phyloP scores from a whole-genome alignment of 37 sponge, comb jelly and placozoan species.

The Agelas oroides region DNA sequence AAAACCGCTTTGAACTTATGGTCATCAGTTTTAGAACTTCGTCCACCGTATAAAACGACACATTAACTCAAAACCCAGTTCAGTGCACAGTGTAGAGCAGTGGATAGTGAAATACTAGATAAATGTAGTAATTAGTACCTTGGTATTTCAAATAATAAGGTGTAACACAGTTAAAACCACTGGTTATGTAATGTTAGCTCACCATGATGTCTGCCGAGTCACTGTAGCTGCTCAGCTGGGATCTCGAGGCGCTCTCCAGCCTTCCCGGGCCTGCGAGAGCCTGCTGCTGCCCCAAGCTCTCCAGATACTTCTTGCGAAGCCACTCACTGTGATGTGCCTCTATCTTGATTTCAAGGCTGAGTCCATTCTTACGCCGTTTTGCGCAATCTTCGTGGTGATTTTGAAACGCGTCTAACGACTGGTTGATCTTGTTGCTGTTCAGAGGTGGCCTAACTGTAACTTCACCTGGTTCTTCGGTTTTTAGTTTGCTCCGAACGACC shows the following conservation, averaged over 20 bases:
- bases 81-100: too few relatives aligned
- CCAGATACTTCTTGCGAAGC: conserved; percentile 51
- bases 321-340: conserved; percentile 43
- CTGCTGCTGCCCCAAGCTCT: conserved; percentile 56
- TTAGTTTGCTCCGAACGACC: conserved; percentile 4
- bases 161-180: too few relatives aligned
- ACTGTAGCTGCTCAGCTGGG: conserved; percentile 8
- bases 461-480: conserved; percentile 13
- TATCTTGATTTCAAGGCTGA: conserved; percentile 31
- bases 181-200: not conserved
- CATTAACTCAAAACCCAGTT: too few relatives aligned
- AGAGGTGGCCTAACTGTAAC: not conserved
- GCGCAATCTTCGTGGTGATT: conserved; percentile 52
- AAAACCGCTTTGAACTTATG: too few relatives aligned
- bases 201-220: conserved; percentile 11
- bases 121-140: too few relatives aligned
- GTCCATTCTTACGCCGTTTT: conserved; percentile 19
- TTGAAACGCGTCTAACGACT: conserved; percentile 16
- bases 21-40: too few relatives aligned
- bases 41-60: too few relatives aligned
- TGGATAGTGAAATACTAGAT: too few relatives aligned
- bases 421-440: conserved; percentile 22
- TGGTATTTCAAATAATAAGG: too few relatives aligned
- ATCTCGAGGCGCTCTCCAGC: not conserved
- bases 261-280: not conserved